phyloP scores from a whole-genome alignment of 2,113 vertebrate species.

The Dolichotis patagonum region DNA sequence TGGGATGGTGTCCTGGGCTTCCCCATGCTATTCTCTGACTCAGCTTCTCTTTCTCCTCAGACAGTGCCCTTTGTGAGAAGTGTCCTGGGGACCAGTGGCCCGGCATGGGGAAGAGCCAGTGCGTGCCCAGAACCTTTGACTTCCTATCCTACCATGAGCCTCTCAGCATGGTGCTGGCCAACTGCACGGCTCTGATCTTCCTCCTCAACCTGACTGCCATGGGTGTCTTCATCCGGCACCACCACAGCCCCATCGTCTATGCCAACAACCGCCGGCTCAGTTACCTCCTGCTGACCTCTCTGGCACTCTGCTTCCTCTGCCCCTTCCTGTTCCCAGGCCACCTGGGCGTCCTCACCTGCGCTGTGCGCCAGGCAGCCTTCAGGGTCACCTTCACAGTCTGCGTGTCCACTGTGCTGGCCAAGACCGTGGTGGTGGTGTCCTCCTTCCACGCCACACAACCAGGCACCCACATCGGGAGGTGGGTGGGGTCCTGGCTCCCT shows the following conservation, averaged over 20 bases:
- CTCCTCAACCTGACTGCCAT: slow-evolving; percentile 62
- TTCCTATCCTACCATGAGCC: slow-evolving; percentile 78
- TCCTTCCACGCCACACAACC: slow-evolving; percentile 75
- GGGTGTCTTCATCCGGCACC: slow-evolving; percentile 73
- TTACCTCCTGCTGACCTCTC: slow-evolving; percentile 76
- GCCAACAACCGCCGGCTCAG: slow-evolving; percentile 70
- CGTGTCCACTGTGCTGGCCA: slow-evolving; percentile 80
- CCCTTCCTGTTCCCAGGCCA: slow-evolving; percentile 43
- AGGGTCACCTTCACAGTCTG: slow-evolving; percentile 80
- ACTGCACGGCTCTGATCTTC: slow-evolving; percentile 61
- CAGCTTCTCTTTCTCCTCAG: neutral
- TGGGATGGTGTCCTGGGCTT: neutral
- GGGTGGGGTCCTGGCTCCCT: slow-evolving; percentile 77
- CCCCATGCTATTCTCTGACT: neutral
- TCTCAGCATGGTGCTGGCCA: slow-evolving; percentile 25
- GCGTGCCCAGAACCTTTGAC: slow-evolving; percentile 67
- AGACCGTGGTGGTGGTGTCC: slow-evolving; percentile 75
- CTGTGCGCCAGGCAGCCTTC: slow-evolving; percentile 75
- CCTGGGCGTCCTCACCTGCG: neutral
- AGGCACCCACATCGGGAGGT: slow-evolving; percentile 75
- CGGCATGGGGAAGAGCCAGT: neutral
- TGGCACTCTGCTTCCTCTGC: slow-evolving; percentile 53
- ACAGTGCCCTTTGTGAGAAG: neutral
- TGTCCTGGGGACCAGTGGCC: neutral
- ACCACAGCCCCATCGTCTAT: slow-evolving; percentile 66